Evolutionary conservation across 2,113 vertebrate species (phyloP).

Genomic region (Anser brachyrhynchus): DNA sequence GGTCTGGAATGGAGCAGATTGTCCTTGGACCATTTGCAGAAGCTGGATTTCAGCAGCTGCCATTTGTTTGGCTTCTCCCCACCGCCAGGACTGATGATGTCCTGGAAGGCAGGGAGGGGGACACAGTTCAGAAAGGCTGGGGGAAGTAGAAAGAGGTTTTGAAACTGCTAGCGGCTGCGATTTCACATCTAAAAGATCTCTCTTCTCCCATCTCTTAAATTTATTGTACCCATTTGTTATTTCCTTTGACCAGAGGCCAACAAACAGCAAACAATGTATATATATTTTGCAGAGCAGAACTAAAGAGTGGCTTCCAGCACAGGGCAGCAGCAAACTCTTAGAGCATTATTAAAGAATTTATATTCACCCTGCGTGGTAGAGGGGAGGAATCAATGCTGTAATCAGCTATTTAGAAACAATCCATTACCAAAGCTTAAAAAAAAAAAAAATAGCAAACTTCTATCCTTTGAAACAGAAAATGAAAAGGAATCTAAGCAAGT

Average conservation of each 20-base stretch:
- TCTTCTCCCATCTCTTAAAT: slow-evolving; percentile 18
- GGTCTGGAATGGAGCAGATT: slow-evolving; percentile 37
- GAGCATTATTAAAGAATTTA: neutral
- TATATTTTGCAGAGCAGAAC: neutral
- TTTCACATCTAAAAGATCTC: neutral
- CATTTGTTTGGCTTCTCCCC: neutral
- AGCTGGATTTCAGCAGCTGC: slow-evolving; percentile 19
- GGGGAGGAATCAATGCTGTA: neutral
- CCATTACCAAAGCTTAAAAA: neutral
- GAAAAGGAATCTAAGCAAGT: neutral
- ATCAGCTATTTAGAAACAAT: neutral
- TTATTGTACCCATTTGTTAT: neutral
- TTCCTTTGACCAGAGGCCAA: slow-evolving; percentile 3
- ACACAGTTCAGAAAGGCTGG: neutral
- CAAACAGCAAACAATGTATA: neutral
- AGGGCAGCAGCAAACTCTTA: neutral
- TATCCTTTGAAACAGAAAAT: neutral
- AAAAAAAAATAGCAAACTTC: neutral
- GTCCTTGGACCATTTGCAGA: slow-evolving; percentile 22
- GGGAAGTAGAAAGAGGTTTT: neutral
- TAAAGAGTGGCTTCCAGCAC: neutral
- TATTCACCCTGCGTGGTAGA: neutral
- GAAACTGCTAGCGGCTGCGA: neutral
- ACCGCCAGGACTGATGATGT: neutral
- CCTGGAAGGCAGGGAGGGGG: neutral